Conservation (phyloP, 2,797 vertebrate species). For the Cryptoprocta ferox region DNA sequence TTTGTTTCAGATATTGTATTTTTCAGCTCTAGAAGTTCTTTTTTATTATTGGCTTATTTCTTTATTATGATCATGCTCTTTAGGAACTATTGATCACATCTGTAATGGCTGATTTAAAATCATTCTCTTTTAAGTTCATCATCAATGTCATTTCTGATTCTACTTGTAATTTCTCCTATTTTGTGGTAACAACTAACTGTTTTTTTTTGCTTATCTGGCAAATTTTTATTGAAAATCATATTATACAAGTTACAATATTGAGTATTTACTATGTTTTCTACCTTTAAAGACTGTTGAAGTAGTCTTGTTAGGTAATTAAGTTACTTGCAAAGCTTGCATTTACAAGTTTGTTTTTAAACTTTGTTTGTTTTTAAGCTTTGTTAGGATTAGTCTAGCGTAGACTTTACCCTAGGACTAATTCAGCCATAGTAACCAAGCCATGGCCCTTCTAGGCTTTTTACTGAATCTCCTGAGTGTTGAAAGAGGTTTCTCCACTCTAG, state of each 20-base stretch:
- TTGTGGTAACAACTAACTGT: neutral
- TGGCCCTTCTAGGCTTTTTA: neutral
- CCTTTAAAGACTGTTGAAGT: neutral
- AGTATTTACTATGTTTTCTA: neutral
- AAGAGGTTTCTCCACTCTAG: neutral
- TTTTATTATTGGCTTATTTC: neutral
- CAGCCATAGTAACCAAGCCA: neutral
- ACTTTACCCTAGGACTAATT: neutral
- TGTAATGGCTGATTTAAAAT: neutral
- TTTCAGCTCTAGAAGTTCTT: neutral
- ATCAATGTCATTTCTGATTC: neutral
- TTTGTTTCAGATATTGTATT: neutral
- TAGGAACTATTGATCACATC: neutral
- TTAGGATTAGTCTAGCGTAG: neutral
- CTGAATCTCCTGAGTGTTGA: neutral
- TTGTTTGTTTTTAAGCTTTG: neutral
- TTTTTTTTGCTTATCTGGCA: neutral
- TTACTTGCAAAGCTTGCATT: neutral
- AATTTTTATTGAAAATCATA: neutral
- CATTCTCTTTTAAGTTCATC: neutral
- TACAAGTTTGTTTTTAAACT: neutral
- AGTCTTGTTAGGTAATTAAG: neutral
- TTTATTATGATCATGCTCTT: neutral
- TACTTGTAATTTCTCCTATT: neutral
- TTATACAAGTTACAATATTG: neutral